A percentile compares a stretch with the other conserved stretches of the same genome.
Conservation (phyloP, 2,888 invertebrate species). For the Athalia cordata region DNA sequence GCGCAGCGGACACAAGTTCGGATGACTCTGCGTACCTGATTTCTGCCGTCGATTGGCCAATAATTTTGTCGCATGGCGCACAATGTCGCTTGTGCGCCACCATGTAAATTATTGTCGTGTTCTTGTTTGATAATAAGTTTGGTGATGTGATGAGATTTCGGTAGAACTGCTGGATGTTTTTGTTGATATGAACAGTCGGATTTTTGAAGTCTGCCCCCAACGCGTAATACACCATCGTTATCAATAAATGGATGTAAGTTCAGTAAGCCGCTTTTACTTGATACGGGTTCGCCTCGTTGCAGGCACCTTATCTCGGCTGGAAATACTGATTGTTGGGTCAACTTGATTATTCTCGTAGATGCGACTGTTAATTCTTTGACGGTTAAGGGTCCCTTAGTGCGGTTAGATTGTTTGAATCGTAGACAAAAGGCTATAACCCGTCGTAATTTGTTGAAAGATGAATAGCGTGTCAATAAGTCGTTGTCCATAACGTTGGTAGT, state of each 20-base stretch:
- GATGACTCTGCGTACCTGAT: conserved; percentile 23
- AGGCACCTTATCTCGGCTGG: conserved; percentile 33
- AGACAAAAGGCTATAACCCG: conserved; percentile 44
- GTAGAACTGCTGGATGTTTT: conserved; percentile 54
- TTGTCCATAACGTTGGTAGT: conserved; percentile 13
- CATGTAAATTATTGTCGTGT: conserved; percentile 52
- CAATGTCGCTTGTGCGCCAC: conserved; percentile 52
- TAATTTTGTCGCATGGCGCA: conserved; percentile 42
- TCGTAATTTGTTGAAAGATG: conserved; percentile 44
- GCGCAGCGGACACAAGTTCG: conserved; percentile 46
- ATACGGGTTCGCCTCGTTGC: conserved; percentile 42
- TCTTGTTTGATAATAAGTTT: conserved; percentile 51
- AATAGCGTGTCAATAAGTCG: conserved; percentile 25
- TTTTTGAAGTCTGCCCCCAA: conserved; percentile 54
- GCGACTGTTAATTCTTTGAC: neutral
- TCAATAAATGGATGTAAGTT: conserved; percentile 54
- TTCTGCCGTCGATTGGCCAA: conserved; percentile 44
- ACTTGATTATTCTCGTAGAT: conserved; percentile 14
- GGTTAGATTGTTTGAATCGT: conserved; percentile 31
- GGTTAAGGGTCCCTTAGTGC: neutral
- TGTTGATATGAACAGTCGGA: conserved; percentile 45
- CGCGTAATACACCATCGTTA: conserved; percentile 51
- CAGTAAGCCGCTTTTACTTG: conserved; percentile 48
- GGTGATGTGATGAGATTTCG: conserved; percentile 53
- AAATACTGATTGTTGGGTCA: conserved; percentile 43